Percentiles rank a stretch among this genome's conserved stretches.
phyloP scores from a whole-genome alignment of 1,140 invertebrate species.

The Drosophila baimaii region DNA sequence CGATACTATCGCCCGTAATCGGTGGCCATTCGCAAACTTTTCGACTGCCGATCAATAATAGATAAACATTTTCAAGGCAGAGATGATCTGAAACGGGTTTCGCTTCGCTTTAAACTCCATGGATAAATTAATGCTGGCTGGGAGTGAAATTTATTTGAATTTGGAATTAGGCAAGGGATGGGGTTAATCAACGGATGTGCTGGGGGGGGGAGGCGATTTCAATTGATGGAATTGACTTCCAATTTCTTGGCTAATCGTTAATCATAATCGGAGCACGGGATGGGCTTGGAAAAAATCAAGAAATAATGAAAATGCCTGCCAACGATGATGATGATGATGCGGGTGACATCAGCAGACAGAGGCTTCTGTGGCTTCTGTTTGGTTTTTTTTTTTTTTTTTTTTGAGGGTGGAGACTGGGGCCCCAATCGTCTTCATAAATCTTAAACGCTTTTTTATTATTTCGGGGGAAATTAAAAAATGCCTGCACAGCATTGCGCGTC shows the following conservation, averaged over 20 bases:
- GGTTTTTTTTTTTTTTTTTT: not conserved
- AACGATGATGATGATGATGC: constrained; percentile 14
- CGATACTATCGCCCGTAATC: constrained; percentile 4
- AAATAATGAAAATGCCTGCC: constrained; percentile 21
- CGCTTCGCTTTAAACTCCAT: constrained; percentile 8
- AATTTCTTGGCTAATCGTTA: constrained; percentile 36
- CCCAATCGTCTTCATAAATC: constrained; percentile 39
- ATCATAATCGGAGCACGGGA: constrained; percentile 21
- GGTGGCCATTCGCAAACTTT: constrained; percentile 9
- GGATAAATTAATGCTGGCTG: constrained; percentile 9
- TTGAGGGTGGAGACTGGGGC: too few relatives aligned
- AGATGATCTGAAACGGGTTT: constrained; percentile 15
- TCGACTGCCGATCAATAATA: constrained; percentile 10
- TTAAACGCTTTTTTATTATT: constrained; percentile 52
- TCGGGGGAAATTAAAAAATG: constrained; percentile 72
- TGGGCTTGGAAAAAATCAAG: constrained; percentile 12
- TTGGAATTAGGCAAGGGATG: constrained; percentile 12
- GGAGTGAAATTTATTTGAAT: constrained; percentile 28
- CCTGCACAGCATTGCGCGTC: constrained; percentile 31
- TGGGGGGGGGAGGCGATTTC: not conserved
- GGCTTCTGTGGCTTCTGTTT: constrained; percentile 28
- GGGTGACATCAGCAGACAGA: constrained; percentile 44
- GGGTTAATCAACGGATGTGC: constrained; percentile 19
- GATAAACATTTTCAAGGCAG: constrained; percentile 11
- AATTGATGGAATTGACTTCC: constrained; percentile 27